phyloP scores from a whole-genome alignment of 2,797 vertebrate species.

The Taenioides sp. region DNA sequence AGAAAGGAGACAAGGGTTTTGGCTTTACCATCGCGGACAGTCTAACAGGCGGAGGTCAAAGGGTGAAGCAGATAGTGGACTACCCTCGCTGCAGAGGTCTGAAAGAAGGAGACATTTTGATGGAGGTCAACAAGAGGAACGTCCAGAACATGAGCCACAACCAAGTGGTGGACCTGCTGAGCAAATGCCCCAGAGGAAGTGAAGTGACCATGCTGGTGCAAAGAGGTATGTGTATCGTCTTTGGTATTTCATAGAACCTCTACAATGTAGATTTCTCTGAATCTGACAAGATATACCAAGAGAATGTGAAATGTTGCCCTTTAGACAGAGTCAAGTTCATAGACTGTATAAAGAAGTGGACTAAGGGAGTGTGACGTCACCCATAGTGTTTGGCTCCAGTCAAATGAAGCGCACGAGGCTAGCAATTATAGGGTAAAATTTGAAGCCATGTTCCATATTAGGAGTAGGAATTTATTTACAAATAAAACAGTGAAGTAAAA shows the following conservation, averaged over 20 bases:
- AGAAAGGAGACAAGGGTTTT: conserved; percentile 97
- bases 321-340: no score
- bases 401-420: no score
- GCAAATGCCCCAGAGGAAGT: conserved; percentile 93
- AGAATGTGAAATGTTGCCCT: not conserved
- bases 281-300: not conserved
- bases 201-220: conserved; percentile 97
- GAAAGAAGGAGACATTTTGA: conserved; percentile 93
- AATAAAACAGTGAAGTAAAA: no score
- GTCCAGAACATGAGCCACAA: conserved; percentile 96
- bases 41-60: conserved; percentile 90
- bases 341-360: no score
- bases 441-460: no score
- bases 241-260: not conserved
- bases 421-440: no score
- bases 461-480: no score
- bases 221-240: conserved; percentile 82
- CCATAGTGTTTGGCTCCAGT: no score
- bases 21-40: conserved; percentile 98
- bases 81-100: conserved; percentile 94
- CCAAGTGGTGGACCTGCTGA: conserved; percentile 98
- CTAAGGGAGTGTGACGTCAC: no score
- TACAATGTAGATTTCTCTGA: not conserved
- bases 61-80: conserved; percentile 97
- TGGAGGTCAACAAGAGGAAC: conserved; percentile 97